phyloP scores from a whole-genome alignment of 2,113 vertebrate species.

The Phalacrocorax brasilianus region DNA sequence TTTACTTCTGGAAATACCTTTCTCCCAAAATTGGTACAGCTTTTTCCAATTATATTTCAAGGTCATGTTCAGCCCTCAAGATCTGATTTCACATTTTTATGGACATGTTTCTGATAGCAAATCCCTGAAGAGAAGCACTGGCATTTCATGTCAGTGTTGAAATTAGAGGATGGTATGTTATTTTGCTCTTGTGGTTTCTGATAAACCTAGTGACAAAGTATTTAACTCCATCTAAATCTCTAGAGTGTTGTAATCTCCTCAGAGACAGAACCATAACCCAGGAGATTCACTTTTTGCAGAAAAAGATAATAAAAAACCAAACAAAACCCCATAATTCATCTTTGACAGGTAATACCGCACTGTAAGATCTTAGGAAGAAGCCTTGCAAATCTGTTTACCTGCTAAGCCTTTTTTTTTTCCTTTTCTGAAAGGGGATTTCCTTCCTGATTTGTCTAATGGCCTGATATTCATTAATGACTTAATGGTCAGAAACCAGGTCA shows the following conservation, averaged over 20 bases:
- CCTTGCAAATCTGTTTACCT: not conserved
- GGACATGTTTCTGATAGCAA: not conserved
- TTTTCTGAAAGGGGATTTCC: not conserved
- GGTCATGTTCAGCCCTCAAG: not conserved
- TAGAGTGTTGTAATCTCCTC: not conserved
- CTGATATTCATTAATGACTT: not conserved
- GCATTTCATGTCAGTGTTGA: not conserved
- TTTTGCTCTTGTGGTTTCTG: not conserved
- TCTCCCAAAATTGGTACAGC: not conserved
- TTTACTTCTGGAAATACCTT: not conserved
- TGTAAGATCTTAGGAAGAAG: not conserved
- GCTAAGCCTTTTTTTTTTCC: not conserved
- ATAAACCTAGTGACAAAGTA: not conserved
- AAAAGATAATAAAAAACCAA: not conserved
- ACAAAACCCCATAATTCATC: not conserved
- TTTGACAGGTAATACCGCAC: not conserved
- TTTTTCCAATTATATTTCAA: not conserved
- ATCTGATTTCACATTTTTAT: not conserved
- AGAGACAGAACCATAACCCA: not conserved
- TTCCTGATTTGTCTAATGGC: not conserved
- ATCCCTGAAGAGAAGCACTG: not conserved
- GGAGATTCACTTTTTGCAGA: not conserved
- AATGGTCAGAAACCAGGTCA: not conserved
- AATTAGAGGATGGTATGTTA: not conserved
- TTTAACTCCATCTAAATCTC: not conserved